Evolutionary conservation across 2,797 vertebrate genomes (phyloP).

Genomic region (Epinephelus malabaricus): DNA sequence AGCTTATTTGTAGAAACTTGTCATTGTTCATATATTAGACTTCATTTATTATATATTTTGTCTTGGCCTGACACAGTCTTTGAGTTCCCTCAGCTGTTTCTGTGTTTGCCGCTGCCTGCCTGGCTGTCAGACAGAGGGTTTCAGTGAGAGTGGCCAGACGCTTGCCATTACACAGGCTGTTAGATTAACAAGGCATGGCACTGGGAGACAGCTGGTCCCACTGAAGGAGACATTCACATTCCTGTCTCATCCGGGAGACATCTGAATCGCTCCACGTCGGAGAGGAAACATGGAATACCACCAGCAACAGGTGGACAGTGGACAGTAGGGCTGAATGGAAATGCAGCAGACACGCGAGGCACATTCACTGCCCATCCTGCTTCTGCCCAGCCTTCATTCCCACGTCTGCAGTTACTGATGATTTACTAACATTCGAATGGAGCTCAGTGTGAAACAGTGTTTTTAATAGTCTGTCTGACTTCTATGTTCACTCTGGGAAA

Average conservation of each 20-base stretch:
- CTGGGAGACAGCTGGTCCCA: conserved; percentile 59
- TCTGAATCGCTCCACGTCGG: conserved; percentile 48
- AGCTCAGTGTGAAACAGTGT: neutral
- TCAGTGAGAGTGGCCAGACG: conserved; percentile 48
- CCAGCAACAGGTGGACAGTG: conserved; percentile 67
- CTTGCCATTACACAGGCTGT: conserved; percentile 54
- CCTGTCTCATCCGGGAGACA: conserved; percentile 55
- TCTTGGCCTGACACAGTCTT: neutral
- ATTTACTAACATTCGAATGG: conserved; percentile 5
- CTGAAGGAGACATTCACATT: conserved; percentile 57
- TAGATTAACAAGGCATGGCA: conserved; percentile 65
- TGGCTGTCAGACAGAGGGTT: conserved; percentile 26
- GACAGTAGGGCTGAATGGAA: conserved; percentile 16
- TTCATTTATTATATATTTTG: neutral
- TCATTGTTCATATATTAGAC: neutral
- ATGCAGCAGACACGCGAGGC: neutral
- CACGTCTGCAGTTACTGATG: conserved; percentile 29
- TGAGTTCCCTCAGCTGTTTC: conserved; percentile 42
- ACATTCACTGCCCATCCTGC: neutral
- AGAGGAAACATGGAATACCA: conserved; percentile 48
- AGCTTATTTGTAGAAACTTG: neutral
- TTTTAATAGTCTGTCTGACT: neutral
- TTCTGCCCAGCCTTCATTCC: neutral
- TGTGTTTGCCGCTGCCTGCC: conserved; percentile 8
- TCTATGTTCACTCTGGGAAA: neutral